phyloP scores from a whole-genome alignment of 2,888 invertebrate species.

The Atethmia centrago region DNA sequence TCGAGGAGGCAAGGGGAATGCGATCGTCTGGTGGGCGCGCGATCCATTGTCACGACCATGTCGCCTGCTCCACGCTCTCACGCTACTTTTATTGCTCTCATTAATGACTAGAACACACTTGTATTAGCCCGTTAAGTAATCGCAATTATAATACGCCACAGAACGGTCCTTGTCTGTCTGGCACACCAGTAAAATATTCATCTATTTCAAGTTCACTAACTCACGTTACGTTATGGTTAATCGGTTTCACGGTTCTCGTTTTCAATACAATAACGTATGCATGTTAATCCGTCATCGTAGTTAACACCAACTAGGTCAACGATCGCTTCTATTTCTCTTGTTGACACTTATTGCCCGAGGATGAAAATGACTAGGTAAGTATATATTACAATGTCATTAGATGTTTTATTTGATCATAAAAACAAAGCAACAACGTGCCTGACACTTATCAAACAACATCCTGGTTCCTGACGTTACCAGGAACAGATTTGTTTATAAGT shows the following conservation, averaged over 20 bases:
- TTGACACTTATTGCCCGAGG: constrained; percentile 58
- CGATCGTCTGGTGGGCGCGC: constrained; percentile 66
- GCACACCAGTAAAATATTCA: constrained; percentile 19
- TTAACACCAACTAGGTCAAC: constrained; percentile 63
- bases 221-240: constrained; percentile 34
- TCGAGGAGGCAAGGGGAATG: constrained; percentile 66
- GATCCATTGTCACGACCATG: constrained; percentile 67
- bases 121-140: constrained; percentile 62
- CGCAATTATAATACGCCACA: constrained; percentile 47
- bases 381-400: constrained; percentile 64
- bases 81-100: constrained; percentile 68
- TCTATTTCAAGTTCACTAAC: constrained; percentile 40
- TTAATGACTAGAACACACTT: constrained; percentile 63
- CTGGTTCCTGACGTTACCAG: constrained; percentile 30
- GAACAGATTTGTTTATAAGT: constrained; percentile 40
- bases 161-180: constrained; percentile 21
- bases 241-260: constrained; percentile 41
- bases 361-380: constrained; percentile 48
- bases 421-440: constrained; percentile 37
- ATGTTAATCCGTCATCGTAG: constrained; percentile 42
- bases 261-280: constrained; percentile 31
- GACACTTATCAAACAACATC: constrained; percentile 27
- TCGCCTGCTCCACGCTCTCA: constrained; percentile 64
- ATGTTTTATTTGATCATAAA: constrained; percentile 41
- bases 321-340: constrained; percentile 61